Conservation (phyloP, 2,113 vertebrate genomes). For the Thomomys bottae region DNA sequence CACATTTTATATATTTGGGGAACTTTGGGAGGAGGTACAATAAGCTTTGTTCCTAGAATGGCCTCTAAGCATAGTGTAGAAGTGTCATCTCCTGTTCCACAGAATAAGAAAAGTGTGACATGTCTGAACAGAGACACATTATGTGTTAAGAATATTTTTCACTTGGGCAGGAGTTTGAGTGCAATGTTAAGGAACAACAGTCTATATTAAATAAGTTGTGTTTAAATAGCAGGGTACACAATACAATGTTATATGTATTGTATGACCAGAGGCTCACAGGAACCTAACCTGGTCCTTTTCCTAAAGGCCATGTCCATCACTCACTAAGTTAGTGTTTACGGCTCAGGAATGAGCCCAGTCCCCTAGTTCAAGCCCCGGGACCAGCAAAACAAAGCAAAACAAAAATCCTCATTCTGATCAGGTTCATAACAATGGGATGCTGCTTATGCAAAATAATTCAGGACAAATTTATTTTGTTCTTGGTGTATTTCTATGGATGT, state of each 20-base stretch:
- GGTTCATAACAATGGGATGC: background rate
- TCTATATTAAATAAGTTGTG: background rate
- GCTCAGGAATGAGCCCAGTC: too few relatives aligned
- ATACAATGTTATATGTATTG: background rate
- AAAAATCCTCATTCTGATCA: background rate
- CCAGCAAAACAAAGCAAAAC: too few relatives aligned
- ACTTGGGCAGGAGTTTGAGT: background rate
- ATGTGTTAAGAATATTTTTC: background rate
- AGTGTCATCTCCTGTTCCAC: background rate
- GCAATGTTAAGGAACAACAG: background rate
- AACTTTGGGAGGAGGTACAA: background rate
- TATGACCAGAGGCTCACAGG: background rate
- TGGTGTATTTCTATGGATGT: background rate
- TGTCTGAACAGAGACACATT: background rate
- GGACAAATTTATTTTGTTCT: background rate
- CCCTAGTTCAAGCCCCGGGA: too few relatives aligned
- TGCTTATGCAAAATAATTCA: slow-evolving; percentile 31
- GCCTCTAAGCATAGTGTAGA: background rate
- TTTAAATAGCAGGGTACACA: background rate
- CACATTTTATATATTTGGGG: background rate
- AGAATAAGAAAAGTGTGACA: background rate
- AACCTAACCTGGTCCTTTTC: background rate
- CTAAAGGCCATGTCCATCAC: background rate
- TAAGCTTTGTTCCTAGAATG: background rate
- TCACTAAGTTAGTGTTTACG: background rate